Evolutionary conservation across 2,888 invertebrate genomes (phyloP).

Genomic region (Metellina segmentata): DNA sequence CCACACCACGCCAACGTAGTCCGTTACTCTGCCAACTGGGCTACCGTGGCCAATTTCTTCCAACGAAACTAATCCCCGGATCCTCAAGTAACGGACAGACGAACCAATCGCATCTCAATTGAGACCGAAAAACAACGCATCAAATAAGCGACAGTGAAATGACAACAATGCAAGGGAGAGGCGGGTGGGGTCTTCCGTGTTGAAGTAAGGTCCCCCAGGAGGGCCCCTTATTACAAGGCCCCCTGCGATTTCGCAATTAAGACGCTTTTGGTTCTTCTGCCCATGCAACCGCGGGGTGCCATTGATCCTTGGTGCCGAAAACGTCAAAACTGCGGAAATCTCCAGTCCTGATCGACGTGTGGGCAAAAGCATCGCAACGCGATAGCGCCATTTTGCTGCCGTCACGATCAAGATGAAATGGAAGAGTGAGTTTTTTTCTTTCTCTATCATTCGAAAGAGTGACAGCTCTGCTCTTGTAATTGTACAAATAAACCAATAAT

Average conservation of each 20-base stretch:
- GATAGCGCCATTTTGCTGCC: slow-evolving; percentile 31
- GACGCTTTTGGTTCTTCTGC: slow-evolving; percentile 11
- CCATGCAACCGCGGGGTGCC: slow-evolving; percentile 33
- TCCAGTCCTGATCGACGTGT: slow-evolving; percentile 35
- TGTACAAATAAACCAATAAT: slow-evolving; percentile 13
- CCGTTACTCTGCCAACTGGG: no score
- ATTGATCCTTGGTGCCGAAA: slow-evolving; percentile 35
- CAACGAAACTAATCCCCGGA: neutral
- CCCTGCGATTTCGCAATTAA: slow-evolving; percentile 68
- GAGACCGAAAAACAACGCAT: neutral
- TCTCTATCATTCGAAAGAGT: neutral
- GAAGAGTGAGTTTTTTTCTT: neutral
- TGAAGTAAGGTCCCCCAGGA: neutral
- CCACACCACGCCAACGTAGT: no score
- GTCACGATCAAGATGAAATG: slow-evolving; percentile 4
- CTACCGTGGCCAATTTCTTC: no score
- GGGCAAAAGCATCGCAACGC: slow-evolving; percentile 14
- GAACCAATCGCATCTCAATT: neutral
- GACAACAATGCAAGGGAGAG: neutral
- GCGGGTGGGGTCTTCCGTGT: neutral
- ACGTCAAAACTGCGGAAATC: slow-evolving; percentile 37
- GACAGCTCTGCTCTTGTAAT: slow-evolving; percentile 24
- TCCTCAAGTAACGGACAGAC: neutral
- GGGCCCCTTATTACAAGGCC: slow-evolving; percentile 54
- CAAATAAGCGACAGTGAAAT: neutral